Base-by-base conservation (phyloP, 1,140 invertebrate species). In the Brachionus sp. region DNA sequence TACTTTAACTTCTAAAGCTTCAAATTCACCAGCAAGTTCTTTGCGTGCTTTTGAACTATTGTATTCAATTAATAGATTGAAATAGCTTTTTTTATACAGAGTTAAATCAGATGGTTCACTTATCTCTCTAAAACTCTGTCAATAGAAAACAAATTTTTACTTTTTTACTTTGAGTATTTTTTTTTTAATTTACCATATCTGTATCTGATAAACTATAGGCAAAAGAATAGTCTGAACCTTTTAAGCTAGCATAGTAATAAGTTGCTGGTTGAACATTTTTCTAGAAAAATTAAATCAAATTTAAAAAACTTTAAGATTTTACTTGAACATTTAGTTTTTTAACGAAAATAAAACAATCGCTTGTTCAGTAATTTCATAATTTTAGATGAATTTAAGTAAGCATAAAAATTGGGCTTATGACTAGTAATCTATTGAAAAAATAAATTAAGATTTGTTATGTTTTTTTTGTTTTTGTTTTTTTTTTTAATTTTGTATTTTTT, bases 221-320 rank as follows among this genome's bases (percentile, higher is more conserved):
- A 86, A 90, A 89, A 13, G 88, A 86, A 84, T 89, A 90, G 84
- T 89, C 88, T 44, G 88, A 88, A 46, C 87, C 86, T 70, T 88
- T 86, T 10, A 90, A 84, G 9, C 86, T 86, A 39, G 86, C 88
- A 85, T 88, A 90, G 84, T 88, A 90, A 84, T 88, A 90, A 1
- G 87, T 89, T 33, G 84, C 57, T 39, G 77, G 77, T 66, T 80
- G 77, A 13, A 80, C 50, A 80, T 80, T 80, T 62, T 62, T 62
- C 77, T 78, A 78, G 13, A 77, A 77, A 57, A 46, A 46, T 44
- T 77, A 12, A 77, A 77, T 13, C 46, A 13, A 50, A 19, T 73
- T 73, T 23, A 75, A 5, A 5, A 39, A 46, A 46, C 5, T n/a
- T 12, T 10, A 46, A n/a, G 13, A 0, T 46, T 46, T 29, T 2